Percentiles rank a stretch among this genome's conserved stretches.
These are phyloP conservation scores for Typhlomys cinereus DNA, from an alignment of 2,113 vertebrate species.

Conservation along the genomic window DNA sequence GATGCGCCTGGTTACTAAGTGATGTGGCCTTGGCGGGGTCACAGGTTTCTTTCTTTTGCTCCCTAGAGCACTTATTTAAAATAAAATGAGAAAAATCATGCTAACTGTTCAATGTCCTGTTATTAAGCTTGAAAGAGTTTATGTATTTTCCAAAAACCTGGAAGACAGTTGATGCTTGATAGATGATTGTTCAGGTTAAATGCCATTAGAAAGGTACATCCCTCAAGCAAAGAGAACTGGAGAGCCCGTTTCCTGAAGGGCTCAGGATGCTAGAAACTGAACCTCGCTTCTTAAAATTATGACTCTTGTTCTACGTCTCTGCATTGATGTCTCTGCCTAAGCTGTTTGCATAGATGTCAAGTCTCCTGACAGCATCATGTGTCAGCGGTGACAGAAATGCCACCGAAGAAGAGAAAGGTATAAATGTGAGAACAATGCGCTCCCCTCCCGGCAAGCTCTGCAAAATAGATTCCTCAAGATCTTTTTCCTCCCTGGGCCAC, in stretches of 20 bases:
- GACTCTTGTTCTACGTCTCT: neutral
- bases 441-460: neutral
- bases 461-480: neutral
- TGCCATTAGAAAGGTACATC: neutral
- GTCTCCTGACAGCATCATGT: neutral
- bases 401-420: neutral
- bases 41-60: neutral
- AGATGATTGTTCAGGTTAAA: constrained; percentile 8
- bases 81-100: neutral
- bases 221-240: neutral
- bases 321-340: neutral
- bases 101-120: neutral
- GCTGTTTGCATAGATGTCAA: constrained; percentile 30
- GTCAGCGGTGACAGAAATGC: neutral
- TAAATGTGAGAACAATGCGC: neutral
- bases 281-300: neutral
- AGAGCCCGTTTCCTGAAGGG: neutral
- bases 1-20: neutral
- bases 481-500: neutral
- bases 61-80: neutral
- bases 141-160: constrained; percentile 43
- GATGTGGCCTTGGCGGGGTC: neutral
- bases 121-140: constrained; percentile 18
- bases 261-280: neutral
- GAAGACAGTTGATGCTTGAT: neutral